phyloP scores from a whole-genome alignment of 2,797 vertebrate species.

The Basileuterus tristriatus region DNA sequence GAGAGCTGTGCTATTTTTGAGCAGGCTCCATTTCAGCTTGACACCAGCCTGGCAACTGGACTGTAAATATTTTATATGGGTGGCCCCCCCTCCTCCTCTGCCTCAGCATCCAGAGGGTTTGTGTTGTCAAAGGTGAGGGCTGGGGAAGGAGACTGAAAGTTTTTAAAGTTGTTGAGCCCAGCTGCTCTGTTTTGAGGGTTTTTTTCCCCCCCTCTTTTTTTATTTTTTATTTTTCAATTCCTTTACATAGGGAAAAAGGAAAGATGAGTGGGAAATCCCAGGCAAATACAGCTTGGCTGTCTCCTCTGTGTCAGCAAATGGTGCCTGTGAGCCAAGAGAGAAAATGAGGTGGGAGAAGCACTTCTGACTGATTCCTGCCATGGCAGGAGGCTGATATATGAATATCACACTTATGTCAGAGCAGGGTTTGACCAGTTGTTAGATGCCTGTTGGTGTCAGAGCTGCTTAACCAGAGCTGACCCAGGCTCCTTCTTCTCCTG shows the following conservation, averaged over 20 bases:
- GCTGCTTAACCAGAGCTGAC: background rate
- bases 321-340: constrained; percentile 1
- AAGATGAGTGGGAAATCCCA: constrained; percentile 15
- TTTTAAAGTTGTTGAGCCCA: background rate
- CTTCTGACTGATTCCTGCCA: constrained; percentile 18
- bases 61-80: constrained; percentile 87
- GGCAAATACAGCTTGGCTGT: background rate
- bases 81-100: background rate
- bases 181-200: background rate
- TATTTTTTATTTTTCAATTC: rapidly evolving
- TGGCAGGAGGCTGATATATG: background rate
- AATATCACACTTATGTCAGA: background rate
- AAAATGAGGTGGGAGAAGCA: constrained; percentile 28
- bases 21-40: constrained; percentile 84
- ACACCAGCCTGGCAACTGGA: constrained; percentile 86
- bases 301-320: background rate
- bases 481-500: background rate
- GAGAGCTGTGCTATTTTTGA: constrained; percentile 89
- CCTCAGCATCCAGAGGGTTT: constrained; percentile 43
- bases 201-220: rapidly evolving
- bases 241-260: background rate
- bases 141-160: background rate
- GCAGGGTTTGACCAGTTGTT: background rate
- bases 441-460: rapidly evolving
- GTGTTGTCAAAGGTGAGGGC: background rate